Conservation (phyloP, 2,888 invertebrate genomes). For the Drosophila pullipes region DNA sequence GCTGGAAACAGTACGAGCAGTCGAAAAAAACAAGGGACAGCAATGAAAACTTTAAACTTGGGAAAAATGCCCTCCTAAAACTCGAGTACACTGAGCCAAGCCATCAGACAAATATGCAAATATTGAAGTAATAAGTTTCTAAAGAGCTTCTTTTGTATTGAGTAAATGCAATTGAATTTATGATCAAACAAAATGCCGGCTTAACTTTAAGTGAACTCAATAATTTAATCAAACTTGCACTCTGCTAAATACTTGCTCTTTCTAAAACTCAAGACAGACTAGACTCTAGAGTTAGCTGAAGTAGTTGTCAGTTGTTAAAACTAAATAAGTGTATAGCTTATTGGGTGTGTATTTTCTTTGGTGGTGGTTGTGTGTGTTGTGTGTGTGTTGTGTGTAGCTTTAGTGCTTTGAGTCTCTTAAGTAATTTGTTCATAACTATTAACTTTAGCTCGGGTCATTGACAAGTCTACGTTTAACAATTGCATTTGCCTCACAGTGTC, state of each 20-base stretch:
- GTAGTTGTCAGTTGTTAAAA: conserved; percentile 22
- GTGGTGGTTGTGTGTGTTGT: conserved; percentile 5
- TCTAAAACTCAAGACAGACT: conserved; percentile 3
- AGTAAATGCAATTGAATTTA: not conserved
- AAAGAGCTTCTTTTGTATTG: not conserved
- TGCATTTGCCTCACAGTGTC: conserved; percentile 29
- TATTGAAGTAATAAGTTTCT: not conserved
- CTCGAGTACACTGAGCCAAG: conserved; percentile 4
- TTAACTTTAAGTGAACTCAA: conserved; percentile 1
- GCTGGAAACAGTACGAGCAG: conserved; percentile 44
- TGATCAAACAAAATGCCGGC: not conserved
- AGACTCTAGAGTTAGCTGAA: conserved; percentile 13
- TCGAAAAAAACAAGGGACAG: conserved; percentile 14
- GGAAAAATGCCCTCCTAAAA: conserved; percentile 14
- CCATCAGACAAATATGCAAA: not conserved
- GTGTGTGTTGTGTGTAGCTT: conserved; percentile 4
- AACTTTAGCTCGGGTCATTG: conserved; percentile 27
- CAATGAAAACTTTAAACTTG: not conserved
- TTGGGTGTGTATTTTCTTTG: conserved; percentile 1
- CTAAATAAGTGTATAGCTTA: conserved; percentile 19
- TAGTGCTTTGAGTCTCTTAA: conserved; percentile 11
- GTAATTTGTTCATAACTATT: conserved; percentile 25
- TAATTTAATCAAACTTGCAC: not conserved
- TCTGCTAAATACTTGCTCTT: conserved; percentile 8
- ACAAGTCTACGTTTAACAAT: conserved; percentile 51